phyloP scores from a whole-genome alignment of 2,113 vertebrate genomes.

The Python bivittatus region DNA sequence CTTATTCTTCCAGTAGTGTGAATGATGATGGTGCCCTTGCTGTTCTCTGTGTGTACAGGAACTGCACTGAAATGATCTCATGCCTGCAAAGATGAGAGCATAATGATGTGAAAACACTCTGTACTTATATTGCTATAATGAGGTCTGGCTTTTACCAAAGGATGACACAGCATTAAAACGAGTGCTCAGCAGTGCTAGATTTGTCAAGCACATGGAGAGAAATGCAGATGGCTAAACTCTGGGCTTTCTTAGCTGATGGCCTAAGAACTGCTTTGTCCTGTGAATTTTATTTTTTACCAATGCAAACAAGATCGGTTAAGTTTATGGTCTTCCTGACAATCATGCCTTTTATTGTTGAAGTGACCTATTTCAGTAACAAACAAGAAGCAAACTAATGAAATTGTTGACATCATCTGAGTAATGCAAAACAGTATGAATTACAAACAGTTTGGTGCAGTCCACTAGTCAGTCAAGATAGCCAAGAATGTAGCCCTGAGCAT shows the following conservation, averaged over 20 bases:
- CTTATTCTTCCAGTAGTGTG: background rate
- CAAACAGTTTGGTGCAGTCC: background rate
- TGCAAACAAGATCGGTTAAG: background rate
- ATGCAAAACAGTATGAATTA: background rate
- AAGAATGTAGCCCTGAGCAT: background rate
- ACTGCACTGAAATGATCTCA: conserved; percentile 12
- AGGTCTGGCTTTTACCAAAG: background rate
- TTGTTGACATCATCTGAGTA: background rate
- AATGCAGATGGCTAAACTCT: background rate
- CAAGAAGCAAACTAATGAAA: too few species aligned
- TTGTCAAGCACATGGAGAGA: background rate
- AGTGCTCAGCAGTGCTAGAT: background rate
- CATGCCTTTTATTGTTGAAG: background rate
- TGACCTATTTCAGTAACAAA: background rate
- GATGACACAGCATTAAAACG: conserved; percentile 17
- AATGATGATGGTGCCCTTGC: background rate
- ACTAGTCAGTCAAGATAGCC: background rate
- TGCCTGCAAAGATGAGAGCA: background rate
- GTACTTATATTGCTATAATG: background rate
- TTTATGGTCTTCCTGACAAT: background rate
- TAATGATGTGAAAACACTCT: background rate
- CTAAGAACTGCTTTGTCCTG: background rate
- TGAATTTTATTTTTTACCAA: background rate
- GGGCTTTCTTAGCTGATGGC: background rate
- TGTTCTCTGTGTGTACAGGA: background rate